Conservation (phyloP, 2,888 invertebrate species). For the Furcula furcula region DNA sequence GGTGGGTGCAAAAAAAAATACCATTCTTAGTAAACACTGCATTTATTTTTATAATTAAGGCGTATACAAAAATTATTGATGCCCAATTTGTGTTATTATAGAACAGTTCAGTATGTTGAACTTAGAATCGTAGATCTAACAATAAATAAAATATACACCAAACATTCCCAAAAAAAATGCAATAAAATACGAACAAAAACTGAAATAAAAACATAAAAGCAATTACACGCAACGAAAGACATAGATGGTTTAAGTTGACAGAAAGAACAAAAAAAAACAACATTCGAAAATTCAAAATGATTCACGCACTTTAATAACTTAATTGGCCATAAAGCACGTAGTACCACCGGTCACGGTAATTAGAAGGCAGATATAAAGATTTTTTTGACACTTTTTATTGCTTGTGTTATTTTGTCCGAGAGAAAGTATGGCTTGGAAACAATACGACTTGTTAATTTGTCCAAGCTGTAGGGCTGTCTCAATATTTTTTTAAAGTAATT, state of each 20-base stretch:
- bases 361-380: conserved; percentile 16
- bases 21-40: no score
- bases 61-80: no score
- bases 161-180: no score
- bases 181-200: background rate
- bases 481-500: background rate
- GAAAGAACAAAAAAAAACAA: background rate
- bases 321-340: conserved; percentile 31
- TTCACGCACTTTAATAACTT: conserved; percentile 36
- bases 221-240: conserved; percentile 1
- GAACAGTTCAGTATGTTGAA: no score
- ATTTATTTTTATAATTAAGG: no score
- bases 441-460: conserved; percentile 38
- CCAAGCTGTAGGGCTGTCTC: conserved; percentile 19
- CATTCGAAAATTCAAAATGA: conserved; percentile 24
- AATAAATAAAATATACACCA: no score
- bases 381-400: conserved; percentile 28
- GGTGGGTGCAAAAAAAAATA: no score
- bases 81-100: no score
- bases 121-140: no score
- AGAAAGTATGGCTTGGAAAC: conserved; percentile 40
- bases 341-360: conserved; percentile 16
- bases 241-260: conserved; percentile 6
- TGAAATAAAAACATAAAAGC: background rate
- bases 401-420: conserved; percentile 27